These are phyloP conservation scores for Alentia gelatinosa DNA, from an alignment of 2,888 invertebrate genomes.

Conservation along the genomic window DNA sequence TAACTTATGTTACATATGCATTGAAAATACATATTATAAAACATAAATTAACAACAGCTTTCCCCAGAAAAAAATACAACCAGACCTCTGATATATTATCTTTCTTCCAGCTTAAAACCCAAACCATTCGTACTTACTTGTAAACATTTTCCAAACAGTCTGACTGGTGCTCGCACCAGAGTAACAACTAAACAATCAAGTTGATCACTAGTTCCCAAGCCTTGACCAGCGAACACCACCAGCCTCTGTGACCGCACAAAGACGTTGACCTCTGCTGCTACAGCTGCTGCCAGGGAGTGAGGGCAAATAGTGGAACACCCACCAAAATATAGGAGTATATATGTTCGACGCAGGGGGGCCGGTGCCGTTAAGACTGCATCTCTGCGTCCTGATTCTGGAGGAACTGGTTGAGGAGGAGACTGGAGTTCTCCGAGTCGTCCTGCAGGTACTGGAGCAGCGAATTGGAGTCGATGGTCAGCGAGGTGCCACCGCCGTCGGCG, in stretches of 20 bases:
- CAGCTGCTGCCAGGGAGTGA: background rate
- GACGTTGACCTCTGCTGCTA: background rate
- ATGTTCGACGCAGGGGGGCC: background rate
- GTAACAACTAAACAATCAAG: too few relatives aligned
- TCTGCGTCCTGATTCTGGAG: conserved; percentile 3
- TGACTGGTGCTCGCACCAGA: background rate
- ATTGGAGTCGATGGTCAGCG: background rate
- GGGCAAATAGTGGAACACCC: background rate
- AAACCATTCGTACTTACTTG: too few relatives aligned
- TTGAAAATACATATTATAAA: too few relatives aligned
- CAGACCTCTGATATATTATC: too few relatives aligned
- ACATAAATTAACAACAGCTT: too few relatives aligned
- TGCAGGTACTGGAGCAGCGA: conserved; percentile 29
- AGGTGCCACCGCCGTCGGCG: background rate
- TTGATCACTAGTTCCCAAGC: too few relatives aligned
- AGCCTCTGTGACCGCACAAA: background rate
- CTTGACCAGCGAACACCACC: background rate
- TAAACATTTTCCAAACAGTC: background rate
- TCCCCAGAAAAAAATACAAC: too few relatives aligned
- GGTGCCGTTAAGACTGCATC: conserved; percentile 33
- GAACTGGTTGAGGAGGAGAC: background rate
- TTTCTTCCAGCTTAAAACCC: too few relatives aligned
- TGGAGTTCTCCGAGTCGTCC: conserved; percentile 6
- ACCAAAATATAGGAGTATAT: background rate
- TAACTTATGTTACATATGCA: too few relatives aligned